phyloP scores from a whole-genome alignment of 1,140 invertebrate species.

The Branchinecta lindahli region DNA sequence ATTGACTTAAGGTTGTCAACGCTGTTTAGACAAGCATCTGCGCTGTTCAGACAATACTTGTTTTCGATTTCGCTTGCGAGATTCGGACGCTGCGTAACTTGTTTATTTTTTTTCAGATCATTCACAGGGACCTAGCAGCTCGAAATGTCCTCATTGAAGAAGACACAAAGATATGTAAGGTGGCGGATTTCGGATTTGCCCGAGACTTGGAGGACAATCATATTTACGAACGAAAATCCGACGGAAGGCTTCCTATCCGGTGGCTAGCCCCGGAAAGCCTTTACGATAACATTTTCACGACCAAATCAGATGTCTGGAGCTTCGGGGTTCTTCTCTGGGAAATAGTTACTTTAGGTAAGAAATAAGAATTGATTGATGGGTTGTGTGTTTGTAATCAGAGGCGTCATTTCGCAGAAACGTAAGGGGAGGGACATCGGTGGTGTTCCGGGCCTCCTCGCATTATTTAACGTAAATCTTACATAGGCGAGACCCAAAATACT shows the following conservation, averaged over 20 bases:
- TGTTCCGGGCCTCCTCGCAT: too few species aligned
- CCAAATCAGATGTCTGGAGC: constrained; percentile 84
- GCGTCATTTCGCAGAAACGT: too few species aligned
- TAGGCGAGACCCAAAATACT: too few species aligned
- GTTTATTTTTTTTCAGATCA: constrained; percentile 44
- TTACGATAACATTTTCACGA: constrained; percentile 76
- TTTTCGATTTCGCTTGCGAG: too few species aligned
- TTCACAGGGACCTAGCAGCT: constrained; percentile 79
- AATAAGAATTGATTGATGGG: neutral
- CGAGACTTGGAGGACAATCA: constrained; percentile 63
- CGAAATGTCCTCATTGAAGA: constrained; percentile 75
- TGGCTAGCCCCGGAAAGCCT: constrained; percentile 92
- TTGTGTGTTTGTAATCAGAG: neutral
- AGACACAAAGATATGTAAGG: constrained; percentile 65
- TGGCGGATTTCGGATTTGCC: constrained; percentile 86
- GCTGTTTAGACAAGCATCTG: too few species aligned
- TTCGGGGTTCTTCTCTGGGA: constrained; percentile 87
- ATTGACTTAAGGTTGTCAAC: too few species aligned
- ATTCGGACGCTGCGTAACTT: too few species aligned
- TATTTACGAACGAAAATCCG: constrained; percentile 79
- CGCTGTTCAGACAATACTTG: too few species aligned
- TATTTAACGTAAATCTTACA: too few species aligned
- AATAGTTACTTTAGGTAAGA: constrained; percentile 39
- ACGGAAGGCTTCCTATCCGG: constrained; percentile 50
- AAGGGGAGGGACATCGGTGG: too few species aligned